Percentiles rank a stretch among this genome's conserved stretches.
Conservation (phyloP, 2,888 invertebrate genomes). For the Zele albiditarsus region DNA sequence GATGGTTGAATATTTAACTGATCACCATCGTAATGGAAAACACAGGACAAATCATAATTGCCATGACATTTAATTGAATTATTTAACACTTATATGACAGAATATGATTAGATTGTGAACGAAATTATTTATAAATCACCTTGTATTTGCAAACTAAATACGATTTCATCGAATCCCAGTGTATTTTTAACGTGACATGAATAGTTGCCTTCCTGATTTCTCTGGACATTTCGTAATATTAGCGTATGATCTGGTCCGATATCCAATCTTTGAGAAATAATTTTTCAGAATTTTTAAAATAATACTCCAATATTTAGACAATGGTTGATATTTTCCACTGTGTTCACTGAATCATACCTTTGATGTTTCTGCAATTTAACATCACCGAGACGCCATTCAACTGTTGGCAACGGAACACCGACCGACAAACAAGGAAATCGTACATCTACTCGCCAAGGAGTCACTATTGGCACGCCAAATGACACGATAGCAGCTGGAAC, state of each 20-base stretch:
- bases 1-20: too few relatives aligned
- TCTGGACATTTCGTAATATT: slow-evolving; percentile 74
- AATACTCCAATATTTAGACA: background rate
- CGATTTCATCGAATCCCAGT: slow-evolving; percentile 75
- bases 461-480: slow-evolving; percentile 75
- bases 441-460: slow-evolving; percentile 75
- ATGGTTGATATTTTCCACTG: background rate
- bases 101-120: too few relatives aligned
- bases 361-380: slow-evolving; percentile 66
- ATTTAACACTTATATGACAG: too few relatives aligned
- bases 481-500: slow-evolving; percentile 77
- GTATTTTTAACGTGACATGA: slow-evolving; percentile 75
- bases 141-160: slow-evolving; percentile 75
- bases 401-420: slow-evolving; percentile 74
- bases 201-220: slow-evolving; percentile 76
- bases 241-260: slow-evolving; percentile 74
- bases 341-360: slow-evolving; percentile 59
- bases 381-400: slow-evolving; percentile 75
- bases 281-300: slow-evolving; percentile 5
- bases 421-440: slow-evolving; percentile 75
- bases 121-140: too few relatives aligned
- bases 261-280: slow-evolving; percentile 65
- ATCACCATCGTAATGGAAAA: too few relatives aligned
- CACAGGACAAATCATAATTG: too few relatives aligned
- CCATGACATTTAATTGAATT: too few relatives aligned